phyloP scores from a whole-genome alignment of 2,113 vertebrate genomes.

The Cyprinus carpio region DNA sequence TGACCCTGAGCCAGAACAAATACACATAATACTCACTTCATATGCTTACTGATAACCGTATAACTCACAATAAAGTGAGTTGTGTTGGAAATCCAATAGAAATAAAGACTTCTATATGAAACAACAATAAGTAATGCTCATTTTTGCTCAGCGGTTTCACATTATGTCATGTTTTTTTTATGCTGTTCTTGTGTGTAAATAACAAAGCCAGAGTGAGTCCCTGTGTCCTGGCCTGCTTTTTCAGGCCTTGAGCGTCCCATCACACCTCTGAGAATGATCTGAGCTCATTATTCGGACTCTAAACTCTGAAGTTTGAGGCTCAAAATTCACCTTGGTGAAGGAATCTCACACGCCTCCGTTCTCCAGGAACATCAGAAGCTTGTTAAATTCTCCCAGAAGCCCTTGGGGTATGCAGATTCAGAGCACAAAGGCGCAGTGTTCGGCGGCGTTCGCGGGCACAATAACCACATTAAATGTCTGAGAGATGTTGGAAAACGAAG shows the following conservation, averaged over 20 bases:
- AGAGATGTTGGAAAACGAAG: conserved; percentile 32
- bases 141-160: too few relatives aligned
- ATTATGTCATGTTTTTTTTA: too few relatives aligned
- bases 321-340: conserved; percentile 39
- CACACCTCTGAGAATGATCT: too few relatives aligned
- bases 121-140: too few relatives aligned
- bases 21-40: not conserved
- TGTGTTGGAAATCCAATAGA: too few relatives aligned
- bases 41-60: too few relatives aligned
- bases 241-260: too few relatives aligned
- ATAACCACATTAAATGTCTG: conserved; percentile 36
- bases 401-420: conserved; percentile 50
- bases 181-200: too few relatives aligned
- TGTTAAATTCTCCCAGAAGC: conserved; percentile 53
- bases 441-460: not conserved
- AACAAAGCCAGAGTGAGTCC: too few relatives aligned
- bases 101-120: too few relatives aligned
- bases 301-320: conserved; percentile 43
- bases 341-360: conserved; percentile 42
- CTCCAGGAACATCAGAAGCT: conserved; percentile 55
- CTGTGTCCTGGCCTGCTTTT: too few relatives aligned
- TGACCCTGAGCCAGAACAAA: not conserved
- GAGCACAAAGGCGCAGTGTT: conserved; percentile 55
- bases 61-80: too few relatives aligned
- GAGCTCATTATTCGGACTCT: conserved; percentile 37